These are phyloP conservation scores for Heliconius sara DNA, from an alignment of 2,888 invertebrate species.

Conservation along the genomic window DNA sequence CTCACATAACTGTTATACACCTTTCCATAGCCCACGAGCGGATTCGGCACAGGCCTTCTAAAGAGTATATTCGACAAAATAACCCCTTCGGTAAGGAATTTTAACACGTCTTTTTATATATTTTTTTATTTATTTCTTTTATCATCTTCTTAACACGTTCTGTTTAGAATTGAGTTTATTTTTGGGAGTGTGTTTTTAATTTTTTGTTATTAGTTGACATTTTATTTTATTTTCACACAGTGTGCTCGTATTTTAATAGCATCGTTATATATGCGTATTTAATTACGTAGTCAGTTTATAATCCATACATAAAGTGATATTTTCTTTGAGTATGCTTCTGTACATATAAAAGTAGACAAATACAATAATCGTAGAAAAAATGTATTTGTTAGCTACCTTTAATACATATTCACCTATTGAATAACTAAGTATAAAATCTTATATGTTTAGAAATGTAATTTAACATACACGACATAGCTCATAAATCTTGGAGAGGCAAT, in stretches of 20 bases:
- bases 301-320: constrained; percentile 73
- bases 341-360: constrained; percentile 74
- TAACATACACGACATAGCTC: constrained; percentile 41
- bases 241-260: constrained; percentile 79
- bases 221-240: constrained; percentile 70
- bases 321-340: constrained; percentile 80
- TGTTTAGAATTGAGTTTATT: constrained; percentile 69
- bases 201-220: constrained; percentile 69
- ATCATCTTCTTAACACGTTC: constrained; percentile 65
- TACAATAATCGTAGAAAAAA: constrained; percentile 63
- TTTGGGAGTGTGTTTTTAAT: constrained; percentile 70
- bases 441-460: constrained; percentile 36
- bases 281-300: constrained; percentile 70
- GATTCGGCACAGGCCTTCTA: constrained; percentile 85
- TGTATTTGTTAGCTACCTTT: constrained; percentile 52
- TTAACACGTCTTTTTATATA: constrained; percentile 80
- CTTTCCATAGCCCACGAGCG: constrained; percentile 84
- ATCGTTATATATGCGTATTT: constrained; percentile 64
- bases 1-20: constrained; percentile 84
- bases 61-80: constrained; percentile 86
- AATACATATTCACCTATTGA: constrained; percentile 44
- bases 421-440: constrained; percentile 32
- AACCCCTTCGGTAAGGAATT: constrained; percentile 85
- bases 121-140: constrained; percentile 63
- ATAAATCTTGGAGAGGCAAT: constrained; percentile 37